These are phyloP conservation scores for Ichneumon xanthorius DNA, from an alignment of 2,888 invertebrate genomes.

Conservation along the genomic window DNA sequence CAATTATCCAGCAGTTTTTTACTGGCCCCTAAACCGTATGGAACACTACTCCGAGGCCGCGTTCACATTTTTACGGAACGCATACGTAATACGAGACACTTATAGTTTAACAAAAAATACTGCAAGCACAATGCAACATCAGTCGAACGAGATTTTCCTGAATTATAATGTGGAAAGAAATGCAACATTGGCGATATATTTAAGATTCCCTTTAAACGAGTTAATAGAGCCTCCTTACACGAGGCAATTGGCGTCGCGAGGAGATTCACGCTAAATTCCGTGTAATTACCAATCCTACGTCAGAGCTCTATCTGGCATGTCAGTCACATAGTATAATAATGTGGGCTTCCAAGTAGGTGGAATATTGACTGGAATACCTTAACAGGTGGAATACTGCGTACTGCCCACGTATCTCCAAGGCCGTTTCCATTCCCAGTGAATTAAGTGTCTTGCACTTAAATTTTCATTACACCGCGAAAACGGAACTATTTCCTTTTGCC, in stretches of 20 bases:
- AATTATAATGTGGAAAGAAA: background rate
- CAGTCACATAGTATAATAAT: slow-evolving; percentile 25
- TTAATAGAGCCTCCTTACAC: slow-evolving; percentile 33
- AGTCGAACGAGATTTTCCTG: background rate
- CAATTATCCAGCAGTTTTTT: slow-evolving; percentile 3
- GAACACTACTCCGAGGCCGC: background rate
- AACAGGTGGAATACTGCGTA: slow-evolving; percentile 54
- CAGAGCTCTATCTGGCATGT: slow-evolving; percentile 14
- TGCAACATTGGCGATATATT: slow-evolving; percentile 10
- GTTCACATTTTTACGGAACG: background rate
- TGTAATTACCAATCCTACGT: slow-evolving; percentile 19
- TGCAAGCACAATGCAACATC: too few species aligned
- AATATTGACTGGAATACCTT: slow-evolving; percentile 38
- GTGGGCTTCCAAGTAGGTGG: slow-evolving; percentile 21
- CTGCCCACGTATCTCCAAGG: slow-evolving; percentile 49
- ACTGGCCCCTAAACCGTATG: background rate
- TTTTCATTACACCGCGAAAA: slow-evolving; percentile 47
- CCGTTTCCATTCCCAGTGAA: slow-evolving; percentile 60
- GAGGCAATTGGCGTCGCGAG: slow-evolving; percentile 20
- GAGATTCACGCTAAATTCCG: slow-evolving; percentile 22
- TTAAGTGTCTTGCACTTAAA: slow-evolving; percentile 45
- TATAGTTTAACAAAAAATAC: background rate
- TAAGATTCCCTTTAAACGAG: slow-evolving; percentile 29
- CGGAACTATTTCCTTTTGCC: slow-evolving; percentile 13
- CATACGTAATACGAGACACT: background rate